Conservation (phyloP, 2,888 invertebrate genomes). For the Didymodactylos carnosus region DNA sequence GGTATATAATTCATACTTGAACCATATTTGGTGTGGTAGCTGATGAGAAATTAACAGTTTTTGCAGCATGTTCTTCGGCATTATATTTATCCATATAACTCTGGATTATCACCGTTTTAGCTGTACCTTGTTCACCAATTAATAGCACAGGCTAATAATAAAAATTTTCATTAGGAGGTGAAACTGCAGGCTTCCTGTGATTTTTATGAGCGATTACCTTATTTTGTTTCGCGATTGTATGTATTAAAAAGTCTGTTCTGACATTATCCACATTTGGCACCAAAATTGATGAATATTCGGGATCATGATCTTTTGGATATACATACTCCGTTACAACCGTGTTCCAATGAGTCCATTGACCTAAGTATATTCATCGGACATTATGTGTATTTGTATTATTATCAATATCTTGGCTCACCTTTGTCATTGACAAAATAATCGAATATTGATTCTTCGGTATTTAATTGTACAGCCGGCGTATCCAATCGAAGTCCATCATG, state of each 20-base stretch:
- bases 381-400: too few species aligned
- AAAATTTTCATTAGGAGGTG: neutral
- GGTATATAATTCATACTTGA: constrained; percentile 33
- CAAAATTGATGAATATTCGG: constrained; percentile 70
- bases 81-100: constrained; percentile 72
- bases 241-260: constrained; percentile 66
- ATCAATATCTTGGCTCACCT: too few species aligned
- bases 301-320: constrained; percentile 66
- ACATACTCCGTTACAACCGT: constrained; percentile 59
- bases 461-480: constrained; percentile 23
- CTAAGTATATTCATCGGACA: too few species aligned
- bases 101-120: constrained; percentile 92
- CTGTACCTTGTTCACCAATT: constrained; percentile 55
- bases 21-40: constrained; percentile 84
- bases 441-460: constrained; percentile 52
- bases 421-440: constrained; percentile 58
- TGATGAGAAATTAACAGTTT: constrained; percentile 81
- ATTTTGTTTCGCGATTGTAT: constrained; percentile 64
- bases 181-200: too few species aligned
- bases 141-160: constrained; percentile 14
- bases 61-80: constrained; percentile 56
- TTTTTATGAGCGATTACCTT: too few species aligned
- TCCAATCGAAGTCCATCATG: constrained; percentile 19
- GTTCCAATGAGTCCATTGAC: constrained; percentile 68
- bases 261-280: constrained; percentile 86